These are phyloP conservation scores for Microctenopoma steveboyesi DNA, from an alignment of 2,797 vertebrate species.

Conservation along the genomic window DNA sequence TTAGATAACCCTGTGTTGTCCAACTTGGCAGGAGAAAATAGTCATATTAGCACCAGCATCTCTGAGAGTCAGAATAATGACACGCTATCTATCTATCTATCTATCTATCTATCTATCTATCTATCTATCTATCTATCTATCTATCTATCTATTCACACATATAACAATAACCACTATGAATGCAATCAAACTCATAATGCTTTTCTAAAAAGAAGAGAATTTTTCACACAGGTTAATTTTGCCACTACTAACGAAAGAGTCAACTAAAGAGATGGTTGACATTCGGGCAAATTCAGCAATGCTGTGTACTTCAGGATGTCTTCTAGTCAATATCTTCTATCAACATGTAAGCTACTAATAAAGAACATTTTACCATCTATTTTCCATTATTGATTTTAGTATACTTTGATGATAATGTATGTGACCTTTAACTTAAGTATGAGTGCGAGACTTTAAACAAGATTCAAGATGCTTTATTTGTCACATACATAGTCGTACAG, in stretches of 20 bases:
- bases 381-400: no score
- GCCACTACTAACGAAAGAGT: no score
- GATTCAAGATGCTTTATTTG: no score
- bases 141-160: not conserved
- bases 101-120: slow-evolving; percentile 17
- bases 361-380: no score
- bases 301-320: no score
- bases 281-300: no score
- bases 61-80: slow-evolving; percentile 36
- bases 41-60: slow-evolving; percentile 43
- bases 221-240: not conserved
- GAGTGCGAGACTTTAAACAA: not conserved
- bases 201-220: no score
- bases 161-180: no score
- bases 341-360: no score
- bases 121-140: slow-evolving; percentile 4
- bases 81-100: slow-evolving; percentile 15
- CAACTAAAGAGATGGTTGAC: no score
- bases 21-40: slow-evolving; percentile 56
- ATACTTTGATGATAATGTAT: not conserved
- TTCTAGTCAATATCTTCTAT: no score
- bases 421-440: not conserved
- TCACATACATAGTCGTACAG: no score
- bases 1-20: slow-evolving; percentile 62
- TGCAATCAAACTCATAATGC: not conserved